Evolutionary conservation across 2,113 vertebrate genomes (phyloP), one percentile per base, ranked within the genome.

Genomic region (Gymnogyps californianus): DNA sequence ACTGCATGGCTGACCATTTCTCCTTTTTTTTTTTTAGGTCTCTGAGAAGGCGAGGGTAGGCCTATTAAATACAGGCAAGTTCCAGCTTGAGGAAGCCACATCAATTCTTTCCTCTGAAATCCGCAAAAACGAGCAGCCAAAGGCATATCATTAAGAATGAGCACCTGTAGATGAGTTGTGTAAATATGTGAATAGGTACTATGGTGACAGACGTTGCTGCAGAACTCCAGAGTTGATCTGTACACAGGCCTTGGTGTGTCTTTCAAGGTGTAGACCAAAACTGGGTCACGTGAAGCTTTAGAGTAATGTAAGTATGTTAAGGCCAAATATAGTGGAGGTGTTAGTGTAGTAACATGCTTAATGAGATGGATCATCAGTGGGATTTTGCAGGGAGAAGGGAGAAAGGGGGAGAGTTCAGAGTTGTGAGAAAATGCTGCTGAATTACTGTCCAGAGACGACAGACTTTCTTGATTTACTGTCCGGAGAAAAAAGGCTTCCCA

Each of bases 361-460:
- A 92, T 87, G 62, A 93, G 54, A 55, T 32, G 46, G 51, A 62
- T 77, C 49, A 89, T 71, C 34, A 49, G 31, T 55, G 67, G 46
- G 38, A 75, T 95, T 93, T 95, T 83, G 25, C 67, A 83, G 55
- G 94, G 66, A 88, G 92, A 90, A 79, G 34, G 66, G 87, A 89
- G 44, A 58, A 95, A 86, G 75, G 47, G 66, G 19, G 29, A 87
- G 57, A 71, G 55, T 88, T 61, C 16, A 52, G 54, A 83, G 42
- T 65, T 75, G 75, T 90, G 66, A 86, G 71, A 86, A 96, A 92
- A 65, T 49, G 18, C 25, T 93, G 67, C 42, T 87, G 67, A 82
- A 79, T 70, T 89, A 46, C 38, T 87, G 21, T 82, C n/a, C 62
- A 83, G 42, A 83, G 59, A 89, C 72, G 72, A 83, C n/a, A 70